A percentile compares a stretch with the other conserved stretches of the same genome.
Conservation (phyloP, 2,888 invertebrate species). For the Ophion obscuratus region DNA sequence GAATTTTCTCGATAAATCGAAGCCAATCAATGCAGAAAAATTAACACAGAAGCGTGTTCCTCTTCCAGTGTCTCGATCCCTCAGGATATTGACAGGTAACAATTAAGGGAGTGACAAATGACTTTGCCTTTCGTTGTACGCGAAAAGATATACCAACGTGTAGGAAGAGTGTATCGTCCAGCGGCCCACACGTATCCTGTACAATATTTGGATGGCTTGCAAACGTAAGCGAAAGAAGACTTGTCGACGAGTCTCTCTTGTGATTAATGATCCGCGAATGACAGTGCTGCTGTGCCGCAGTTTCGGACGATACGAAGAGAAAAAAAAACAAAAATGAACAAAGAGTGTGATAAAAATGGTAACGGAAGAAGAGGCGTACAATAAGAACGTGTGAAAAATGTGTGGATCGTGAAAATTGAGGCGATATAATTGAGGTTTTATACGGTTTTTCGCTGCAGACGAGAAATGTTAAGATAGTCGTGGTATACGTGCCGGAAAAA, state of each 20-base stretch:
- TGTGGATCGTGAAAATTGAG: neutral
- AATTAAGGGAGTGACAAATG: neutral
- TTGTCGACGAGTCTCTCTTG: constrained; percentile 70
- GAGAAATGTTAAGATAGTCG: constrained; percentile 11
- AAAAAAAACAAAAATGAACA: neutral
- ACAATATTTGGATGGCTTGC: constrained; percentile 80
- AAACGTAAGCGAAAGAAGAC: constrained; percentile 81
- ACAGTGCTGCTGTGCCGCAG: neutral
- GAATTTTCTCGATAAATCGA: neutral
- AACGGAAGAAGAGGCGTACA: constrained; percentile 20
- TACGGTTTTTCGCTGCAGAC: neutral
- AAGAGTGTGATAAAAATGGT: neutral
- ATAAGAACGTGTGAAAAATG: neutral
- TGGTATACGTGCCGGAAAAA: constrained; percentile 40
- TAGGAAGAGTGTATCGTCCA: neutral
- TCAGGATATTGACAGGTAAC: neutral
- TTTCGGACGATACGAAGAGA: neutral
- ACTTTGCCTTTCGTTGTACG: neutral
- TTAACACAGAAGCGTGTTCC: neutral
- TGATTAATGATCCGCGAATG: constrained; percentile 49
- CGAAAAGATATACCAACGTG: neutral
- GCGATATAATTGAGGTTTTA: neutral
- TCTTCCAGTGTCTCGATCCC: neutral
- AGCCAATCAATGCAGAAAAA: neutral
- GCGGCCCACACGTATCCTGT: constrained; percentile 4